A percentile compares a stretch with the other conserved stretches of the same genome.
phyloP scores from a whole-genome alignment of 2,888 invertebrate genomes.

The Mycalesis mineus region DNA sequence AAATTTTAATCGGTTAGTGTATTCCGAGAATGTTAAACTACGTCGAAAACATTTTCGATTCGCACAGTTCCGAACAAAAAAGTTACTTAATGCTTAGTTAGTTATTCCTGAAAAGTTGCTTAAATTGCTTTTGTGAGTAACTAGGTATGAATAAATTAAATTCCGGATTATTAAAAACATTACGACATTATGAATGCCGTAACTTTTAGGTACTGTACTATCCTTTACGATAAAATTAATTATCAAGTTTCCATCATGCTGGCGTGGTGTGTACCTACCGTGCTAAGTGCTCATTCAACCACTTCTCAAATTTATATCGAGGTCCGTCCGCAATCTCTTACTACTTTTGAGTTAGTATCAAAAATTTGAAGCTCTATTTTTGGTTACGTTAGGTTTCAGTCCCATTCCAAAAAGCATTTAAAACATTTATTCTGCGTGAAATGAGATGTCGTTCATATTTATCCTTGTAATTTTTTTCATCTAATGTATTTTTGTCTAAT shows the following conservation, averaged over 20 bases:
- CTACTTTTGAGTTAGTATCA: no score
- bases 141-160: conserved; percentile 10
- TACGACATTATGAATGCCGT: background rate
- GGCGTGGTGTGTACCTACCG: background rate
- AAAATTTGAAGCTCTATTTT: no score
- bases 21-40: background rate
- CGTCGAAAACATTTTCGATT: background rate
- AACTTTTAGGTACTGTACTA: background rate
- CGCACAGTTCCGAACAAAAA: conserved; percentile 5
- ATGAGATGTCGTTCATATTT: no score
- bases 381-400: no score
- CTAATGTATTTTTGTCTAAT: no score
- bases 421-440: no score
- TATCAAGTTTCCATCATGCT: no score
- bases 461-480: no score
- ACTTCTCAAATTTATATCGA: no score
- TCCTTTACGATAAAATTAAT: background rate
- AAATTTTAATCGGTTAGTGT: background rate
- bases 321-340: no score
- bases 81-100: conserved; percentile 15
- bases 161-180: background rate
- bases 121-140: conserved; percentile 16
- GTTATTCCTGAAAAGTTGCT: conserved; percentile 13
- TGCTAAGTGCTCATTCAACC: no score
- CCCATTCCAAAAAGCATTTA: no score